Evolutionary conservation across 2,888 invertebrate genomes (phyloP).

Genomic region (Nemotelus pantherinus): DNA sequence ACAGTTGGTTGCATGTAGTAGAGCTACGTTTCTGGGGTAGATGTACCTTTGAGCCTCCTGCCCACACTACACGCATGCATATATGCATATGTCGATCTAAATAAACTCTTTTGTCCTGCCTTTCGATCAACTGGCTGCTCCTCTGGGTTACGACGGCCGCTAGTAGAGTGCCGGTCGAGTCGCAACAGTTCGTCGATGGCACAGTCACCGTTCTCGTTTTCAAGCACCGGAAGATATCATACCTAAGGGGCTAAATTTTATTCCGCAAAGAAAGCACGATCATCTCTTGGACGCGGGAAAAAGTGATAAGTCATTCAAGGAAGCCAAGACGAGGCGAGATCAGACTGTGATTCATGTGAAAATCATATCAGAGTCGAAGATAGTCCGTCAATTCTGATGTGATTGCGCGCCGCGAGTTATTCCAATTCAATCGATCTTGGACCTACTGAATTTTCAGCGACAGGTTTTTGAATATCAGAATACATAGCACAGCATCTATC

Average conservation of each 20-base stretch:
- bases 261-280: background rate
- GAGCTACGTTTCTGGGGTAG: slow-evolving; percentile 13
- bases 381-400: background rate
- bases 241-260: background rate
- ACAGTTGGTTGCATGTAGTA: slow-evolving; percentile 14
- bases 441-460: slow-evolving; percentile 2
- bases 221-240: slow-evolving; percentile 16
- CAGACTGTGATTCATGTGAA: background rate
- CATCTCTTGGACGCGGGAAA: background rate
- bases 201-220: background rate
- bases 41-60: slow-evolving; percentile 16
- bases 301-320: slow-evolving; percentile 5
- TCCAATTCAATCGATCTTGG: background rate
- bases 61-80: background rate
- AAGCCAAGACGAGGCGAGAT: background rate
- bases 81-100: no score
- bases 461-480: background rate
- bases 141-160: no score
- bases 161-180: no score
- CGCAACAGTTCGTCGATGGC: background rate
- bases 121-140: no score
- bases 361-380: slow-evolving; percentile 9
- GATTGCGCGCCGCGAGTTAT: background rate
- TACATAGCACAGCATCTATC: no score
- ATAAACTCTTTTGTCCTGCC: no score